A percentile compares a stretch with the other conserved stretches of the same genome.
phyloP scores from a whole-genome alignment of 1,140 invertebrate species.

The Idris sp. region DNA sequence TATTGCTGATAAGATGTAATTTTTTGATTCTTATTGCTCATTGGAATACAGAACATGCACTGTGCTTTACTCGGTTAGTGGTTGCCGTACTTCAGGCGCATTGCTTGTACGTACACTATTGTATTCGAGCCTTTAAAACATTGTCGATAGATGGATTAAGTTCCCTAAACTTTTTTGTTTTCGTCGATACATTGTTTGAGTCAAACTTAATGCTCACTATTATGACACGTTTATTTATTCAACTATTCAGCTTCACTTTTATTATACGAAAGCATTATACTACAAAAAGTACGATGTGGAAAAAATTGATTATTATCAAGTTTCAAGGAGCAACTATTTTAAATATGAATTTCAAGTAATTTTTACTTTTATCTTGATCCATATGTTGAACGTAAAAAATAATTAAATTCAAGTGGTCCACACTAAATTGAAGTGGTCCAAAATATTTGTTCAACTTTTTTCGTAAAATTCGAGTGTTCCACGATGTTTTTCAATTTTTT shows the following conservation, averaged over 20 bases:
- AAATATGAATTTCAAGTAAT: too few relatives aligned
- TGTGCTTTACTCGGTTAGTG: constrained; percentile 25
- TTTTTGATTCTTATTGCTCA: constrained; percentile 5
- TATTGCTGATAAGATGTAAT: too few relatives aligned
- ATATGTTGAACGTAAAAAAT: too few relatives aligned
- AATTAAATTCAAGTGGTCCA: too few relatives aligned
- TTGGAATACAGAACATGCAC: constrained; percentile 8
- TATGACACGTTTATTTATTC: constrained; percentile 41
- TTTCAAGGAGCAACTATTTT: too few relatives aligned
- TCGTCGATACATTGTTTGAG: constrained; percentile 46
- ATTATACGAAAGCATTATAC: background rate
- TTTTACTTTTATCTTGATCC: too few relatives aligned
- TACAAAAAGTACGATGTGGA: too few relatives aligned
- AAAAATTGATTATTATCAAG: constrained; percentile 27
- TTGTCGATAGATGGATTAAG: constrained; percentile 51
- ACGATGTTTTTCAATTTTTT: too few relatives aligned
- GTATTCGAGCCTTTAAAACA: constrained; percentile 49
- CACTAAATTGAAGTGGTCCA: too few relatives aligned
- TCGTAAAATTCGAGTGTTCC: too few relatives aligned
- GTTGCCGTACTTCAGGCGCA: constrained; percentile 45
- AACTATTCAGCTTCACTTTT: constrained; percentile 20
- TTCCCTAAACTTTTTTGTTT: constrained; percentile 43
- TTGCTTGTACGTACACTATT: constrained; percentile 30
- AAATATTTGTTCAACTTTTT: too few relatives aligned
- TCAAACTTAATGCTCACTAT: constrained; percentile 35